Evolutionary conservation across 2,888 invertebrate species (phyloP), one percentile per base, ranked within the genome.

Genomic region (Celastrina argiolus): DNA sequence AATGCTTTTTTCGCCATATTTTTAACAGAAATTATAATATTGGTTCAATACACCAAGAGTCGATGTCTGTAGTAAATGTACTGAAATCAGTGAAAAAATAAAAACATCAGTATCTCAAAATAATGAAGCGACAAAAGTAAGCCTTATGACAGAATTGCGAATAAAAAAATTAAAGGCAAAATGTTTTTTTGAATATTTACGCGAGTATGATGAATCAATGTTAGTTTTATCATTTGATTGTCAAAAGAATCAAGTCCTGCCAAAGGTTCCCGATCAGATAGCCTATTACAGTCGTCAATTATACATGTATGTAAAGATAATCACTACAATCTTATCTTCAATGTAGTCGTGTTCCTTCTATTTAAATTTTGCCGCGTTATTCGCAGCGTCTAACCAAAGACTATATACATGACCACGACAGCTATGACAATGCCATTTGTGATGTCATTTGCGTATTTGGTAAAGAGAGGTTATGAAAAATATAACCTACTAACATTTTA

Each of bases 281-380:
- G 70, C 73, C n/a, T 75, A 76, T 65, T 74, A 74, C 28, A 74
- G 73, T 56, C 64, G 73, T 12, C 72, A 75, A 63, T 58, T 75
- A 16, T 73, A 73, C 69, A 69, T 76, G 31, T 31, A 28, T 4
- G n/a, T n/a, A n/a, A n/a, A n/a, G n/a, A n/a, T n/a, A n/a, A n/a
- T n/a, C n/a, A n/a, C n/a, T n/a, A n/a, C n/a, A n/a, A n/a, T n/a
- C n/a, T n/a, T n/a, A n/a, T n/a, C n/a, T n/a, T n/a, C n/a, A n/a
- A n/a, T n/a, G n/a, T n/a, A n/a, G n/a, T n/a, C n/a, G n/a, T n/a
- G n/a, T n/a, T n/a, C n/a, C n/a, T n/a, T n/a, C n/a, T n/a, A n/a
- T n/a, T n/a, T n/a, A n/a, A n/a, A n/a, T n/a, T n/a, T n/a, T n/a
- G n/a, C n/a, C n/a, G n/a, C n/a, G n/a, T n/a, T n/a, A n/a, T n/a